Percentiles rank a stretch among this genome's conserved stretches.
Conservation (phyloP, 2,888 invertebrate species). For the Epirrhoe tristata region DNA sequence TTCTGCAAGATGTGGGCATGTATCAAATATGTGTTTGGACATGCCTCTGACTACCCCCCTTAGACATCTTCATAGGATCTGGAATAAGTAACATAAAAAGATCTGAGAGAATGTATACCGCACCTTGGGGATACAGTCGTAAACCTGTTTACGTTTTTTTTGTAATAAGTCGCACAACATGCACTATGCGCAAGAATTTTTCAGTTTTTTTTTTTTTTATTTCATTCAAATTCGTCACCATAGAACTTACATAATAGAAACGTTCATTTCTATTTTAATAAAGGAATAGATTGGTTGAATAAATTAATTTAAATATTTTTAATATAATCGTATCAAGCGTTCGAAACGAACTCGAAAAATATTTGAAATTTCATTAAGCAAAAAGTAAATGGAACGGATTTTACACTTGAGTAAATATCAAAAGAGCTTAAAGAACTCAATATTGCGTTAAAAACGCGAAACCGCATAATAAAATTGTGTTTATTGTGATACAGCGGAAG, state of each 20-base stretch:
- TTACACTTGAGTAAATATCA: conserved; percentile 75
- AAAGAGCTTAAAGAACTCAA: conserved; percentile 73
- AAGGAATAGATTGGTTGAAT: conserved; percentile 54
- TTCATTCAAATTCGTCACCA: no score
- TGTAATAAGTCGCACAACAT: neutral
- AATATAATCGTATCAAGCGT: conserved; percentile 40
- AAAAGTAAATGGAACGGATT: conserved; percentile 76
- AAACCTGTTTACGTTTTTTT: no score
- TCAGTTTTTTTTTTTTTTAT: no score
- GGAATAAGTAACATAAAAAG: no score
- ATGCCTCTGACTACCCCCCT: no score
- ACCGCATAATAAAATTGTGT: conserved; percentile 74
- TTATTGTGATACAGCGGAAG: conserved; percentile 52
- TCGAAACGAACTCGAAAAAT: conserved; percentile 52
- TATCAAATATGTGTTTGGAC: no score
- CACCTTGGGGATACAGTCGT: no score
- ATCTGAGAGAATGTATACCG: no score
- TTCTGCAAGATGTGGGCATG: no score
- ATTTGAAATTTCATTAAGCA: conserved; percentile 76
- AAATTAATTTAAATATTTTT: conserved; percentile 63
- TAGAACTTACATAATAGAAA: no score
- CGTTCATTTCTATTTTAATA: conserved; percentile 5
- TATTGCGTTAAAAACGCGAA: conserved; percentile 70
- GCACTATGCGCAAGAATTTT: no score
- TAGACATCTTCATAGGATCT: no score